Evolutionary conservation across 2,888 invertebrate genomes (phyloP), one percentile per base, ranked within the genome.

Genomic region (Watsonalla binaria): DNA sequence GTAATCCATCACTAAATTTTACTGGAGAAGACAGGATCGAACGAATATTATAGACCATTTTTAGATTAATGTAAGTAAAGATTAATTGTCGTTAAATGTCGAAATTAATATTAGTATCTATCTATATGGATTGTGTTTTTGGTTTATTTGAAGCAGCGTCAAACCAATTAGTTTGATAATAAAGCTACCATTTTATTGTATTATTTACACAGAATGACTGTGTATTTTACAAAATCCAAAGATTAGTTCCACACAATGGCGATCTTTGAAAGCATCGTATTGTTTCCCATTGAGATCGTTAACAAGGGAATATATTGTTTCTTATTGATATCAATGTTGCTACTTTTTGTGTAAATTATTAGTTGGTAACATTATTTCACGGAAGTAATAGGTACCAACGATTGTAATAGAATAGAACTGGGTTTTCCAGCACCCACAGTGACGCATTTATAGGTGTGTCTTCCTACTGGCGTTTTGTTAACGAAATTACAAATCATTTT

Each of bases 291-390:
- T 69, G 63, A 66, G 64, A 75, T 72, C 64, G 65, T 63, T 68
- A 70, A 67, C 69, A 70, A 70, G 65, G 63, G 68, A 51, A 51
- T 55, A 66, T 66, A 69, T 70, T 68, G 65, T 70, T 60, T 63
- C 49, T 51, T 57, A 48, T 53, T 47, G 47, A 58, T 53, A 54
- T 51, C 24, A 15, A 52, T 53, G 52, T 55, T 47, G 54, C 53
- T 51, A 47, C 51, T 42, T 54, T 52, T 49, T 51, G 42, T 59
- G 52, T 46, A 51, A 47, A n/a, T 11, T 52, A 47, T 49, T 52
- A 50, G 46, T 47, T 52, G 14, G 56, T 60, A 53, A 51, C 57
- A 57, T 62, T 57, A 37, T 55, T 62, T 58, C 57, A 57, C 52
- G 52, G 55, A 62, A 64, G 24, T 50, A 37, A 46, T 51, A 49